Evolutionary conservation across 2,888 invertebrate species (phyloP).

Genomic region (Holacanthella duospinosa): DNA sequence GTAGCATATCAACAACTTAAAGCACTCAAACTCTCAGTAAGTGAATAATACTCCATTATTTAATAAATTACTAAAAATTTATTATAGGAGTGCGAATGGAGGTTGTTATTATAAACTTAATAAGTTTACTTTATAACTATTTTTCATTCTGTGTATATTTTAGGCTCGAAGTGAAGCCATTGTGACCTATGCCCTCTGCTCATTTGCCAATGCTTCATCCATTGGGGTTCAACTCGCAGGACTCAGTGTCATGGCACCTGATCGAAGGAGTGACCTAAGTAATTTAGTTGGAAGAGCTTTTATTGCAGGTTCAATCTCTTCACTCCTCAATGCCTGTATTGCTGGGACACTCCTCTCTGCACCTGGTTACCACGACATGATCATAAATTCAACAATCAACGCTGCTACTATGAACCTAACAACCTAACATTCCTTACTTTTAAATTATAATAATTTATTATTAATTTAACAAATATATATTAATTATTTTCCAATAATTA

Average conservation of each 20-base stretch:
- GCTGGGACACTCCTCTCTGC: slow-evolving; percentile 50
- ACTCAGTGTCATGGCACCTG: slow-evolving; percentile 61
- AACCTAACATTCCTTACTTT: too few relatives aligned
- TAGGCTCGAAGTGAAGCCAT: slow-evolving; percentile 44
- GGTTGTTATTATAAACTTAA: too few relatives aligned
- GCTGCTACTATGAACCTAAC: too few relatives aligned
- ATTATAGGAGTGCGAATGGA: too few relatives aligned
- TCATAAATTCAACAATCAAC: too few relatives aligned
- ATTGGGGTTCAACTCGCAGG: slow-evolving; percentile 59
- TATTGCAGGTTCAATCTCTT: slow-evolving; percentile 67
- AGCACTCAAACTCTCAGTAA: slow-evolving; percentile 34
- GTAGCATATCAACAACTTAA: slow-evolving; percentile 73
- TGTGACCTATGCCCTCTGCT: slow-evolving; percentile 81
- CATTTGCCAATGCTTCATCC: slow-evolving; percentile 81
- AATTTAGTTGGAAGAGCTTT: slow-evolving; percentile 61
- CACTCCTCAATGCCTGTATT: slow-evolving; percentile 79
- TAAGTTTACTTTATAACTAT: too few relatives aligned
- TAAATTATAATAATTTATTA: too few relatives aligned
- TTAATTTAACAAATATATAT: too few relatives aligned
- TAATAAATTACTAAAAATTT: too few relatives aligned
- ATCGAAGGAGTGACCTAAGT: slow-evolving; percentile 56
- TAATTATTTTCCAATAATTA: too few relatives aligned
- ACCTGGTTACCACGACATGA: slow-evolving; percentile 4
- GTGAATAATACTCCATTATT: not conserved
- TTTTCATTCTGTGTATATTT: too few relatives aligned